Conservation (phyloP, 2,888 invertebrate genomes). For the Epicampocera succincta region DNA sequence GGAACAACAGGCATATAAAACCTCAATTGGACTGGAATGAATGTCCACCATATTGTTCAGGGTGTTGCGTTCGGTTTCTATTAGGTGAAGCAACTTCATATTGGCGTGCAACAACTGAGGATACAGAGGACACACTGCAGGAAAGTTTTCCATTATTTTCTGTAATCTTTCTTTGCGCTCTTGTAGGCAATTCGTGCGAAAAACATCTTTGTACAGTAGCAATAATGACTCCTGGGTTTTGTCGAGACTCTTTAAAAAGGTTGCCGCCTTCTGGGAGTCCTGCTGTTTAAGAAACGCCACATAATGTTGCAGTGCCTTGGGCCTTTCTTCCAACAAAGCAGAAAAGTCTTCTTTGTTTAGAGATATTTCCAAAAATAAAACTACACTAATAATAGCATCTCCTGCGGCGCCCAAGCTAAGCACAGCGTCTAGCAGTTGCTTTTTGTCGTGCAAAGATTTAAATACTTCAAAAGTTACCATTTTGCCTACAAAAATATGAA, state of each 20-base stretch:
- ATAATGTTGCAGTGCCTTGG: slow-evolving; percentile 88
- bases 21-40: slow-evolving; percentile 77
- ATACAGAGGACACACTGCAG: slow-evolving; percentile 74
- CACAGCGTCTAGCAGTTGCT: slow-evolving; percentile 87
- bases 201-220: slow-evolving; percentile 80
- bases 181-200: slow-evolving; percentile 75
- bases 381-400: slow-evolving; percentile 86
- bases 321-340: slow-evolving; percentile 86
- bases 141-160: slow-evolving; percentile 74
- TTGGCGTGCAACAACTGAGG: slow-evolving; percentile 77
- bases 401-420: slow-evolving; percentile 89
- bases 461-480: slow-evolving; percentile 83
- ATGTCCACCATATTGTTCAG: slow-evolving; percentile 71
- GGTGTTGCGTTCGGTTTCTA: slow-evolving; percentile 73
- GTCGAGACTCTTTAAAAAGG: slow-evolving; percentile 88
- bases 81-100: slow-evolving; percentile 74
- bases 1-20: slow-evolving; percentile 77
- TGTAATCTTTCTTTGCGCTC: slow-evolving; percentile 77
- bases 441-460: slow-evolving; percentile 86
- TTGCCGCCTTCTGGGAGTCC: slow-evolving; percentile 85
- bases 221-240: slow-evolving; percentile 86
- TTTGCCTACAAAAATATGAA: slow-evolving; percentile 73
- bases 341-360: slow-evolving; percentile 88
- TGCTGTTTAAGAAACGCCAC: slow-evolving; percentile 88
- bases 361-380: slow-evolving; percentile 88